These are phyloP conservation scores for Pampusana beccarii DNA, from an alignment of 2,113 vertebrate genomes.

Conservation along the genomic window DNA sequence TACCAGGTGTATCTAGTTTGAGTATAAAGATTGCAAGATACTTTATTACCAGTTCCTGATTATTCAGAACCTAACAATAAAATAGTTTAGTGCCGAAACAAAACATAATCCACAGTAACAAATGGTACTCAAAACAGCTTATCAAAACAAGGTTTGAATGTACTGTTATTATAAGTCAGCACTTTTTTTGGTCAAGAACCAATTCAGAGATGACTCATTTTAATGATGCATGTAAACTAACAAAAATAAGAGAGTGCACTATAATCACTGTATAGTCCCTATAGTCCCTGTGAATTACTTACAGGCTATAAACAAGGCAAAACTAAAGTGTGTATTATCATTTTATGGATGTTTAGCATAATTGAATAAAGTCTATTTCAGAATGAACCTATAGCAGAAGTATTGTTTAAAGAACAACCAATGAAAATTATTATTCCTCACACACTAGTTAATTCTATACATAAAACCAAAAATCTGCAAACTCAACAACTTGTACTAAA, in stretches of 20 bases:
- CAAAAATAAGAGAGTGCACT: background rate
- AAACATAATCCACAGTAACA: background rate
- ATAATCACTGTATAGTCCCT: background rate
- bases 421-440: background rate
- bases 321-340: background rate
- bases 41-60: background rate
- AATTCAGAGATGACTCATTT: background rate
- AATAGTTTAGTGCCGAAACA: background rate
- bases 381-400: background rate
- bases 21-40: background rate
- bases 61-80: background rate
- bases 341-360: background rate
- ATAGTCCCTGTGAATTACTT: background rate
- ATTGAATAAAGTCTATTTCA: background rate
- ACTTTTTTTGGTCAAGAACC: background rate
- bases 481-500: background rate
- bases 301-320: background rate
- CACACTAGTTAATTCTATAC: background rate
- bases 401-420: background rate
- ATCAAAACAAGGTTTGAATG: background rate
- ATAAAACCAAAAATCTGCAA: background rate
- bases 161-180: background rate
- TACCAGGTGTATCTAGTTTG: background rate
- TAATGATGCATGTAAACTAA: background rate
- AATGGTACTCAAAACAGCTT: background rate